Evolutionary conservation across 2,888 invertebrate species (phyloP).

Genomic region (Drosophila crucigera): DNA sequence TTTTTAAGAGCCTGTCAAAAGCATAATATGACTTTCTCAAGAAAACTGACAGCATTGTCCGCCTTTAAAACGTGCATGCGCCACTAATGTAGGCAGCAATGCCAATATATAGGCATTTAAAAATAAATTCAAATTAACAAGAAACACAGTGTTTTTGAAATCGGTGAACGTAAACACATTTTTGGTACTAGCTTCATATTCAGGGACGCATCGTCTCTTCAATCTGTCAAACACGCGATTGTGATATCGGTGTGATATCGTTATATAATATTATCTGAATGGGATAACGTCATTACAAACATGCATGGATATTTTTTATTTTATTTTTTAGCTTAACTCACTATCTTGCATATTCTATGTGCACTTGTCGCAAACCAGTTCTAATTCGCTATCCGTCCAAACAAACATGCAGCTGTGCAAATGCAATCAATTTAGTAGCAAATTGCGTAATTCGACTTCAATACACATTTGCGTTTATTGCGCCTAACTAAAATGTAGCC

Average conservation of each 20-base stretch:
- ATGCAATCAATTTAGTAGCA: conserved; percentile 79
- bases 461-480: conserved; percentile 67
- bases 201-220: not conserved
- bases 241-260: not conserved
- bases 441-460: conserved; percentile 78
- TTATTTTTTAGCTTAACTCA: not conserved
- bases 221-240: not conserved
- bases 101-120: not conserved
- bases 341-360: not conserved
- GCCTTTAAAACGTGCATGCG: not conserved
- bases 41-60: not conserved
- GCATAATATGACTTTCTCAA: not conserved
- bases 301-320: not conserved
- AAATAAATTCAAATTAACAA: not conserved
- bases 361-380: not conserved
- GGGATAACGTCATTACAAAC: not conserved
- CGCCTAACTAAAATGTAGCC: conserved; percentile 72
- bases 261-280: too few species aligned
- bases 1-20: not conserved
- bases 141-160: not conserved
- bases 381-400: not conserved
- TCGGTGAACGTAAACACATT: not conserved
- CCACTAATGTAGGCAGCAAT: not conserved
- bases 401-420: conserved; percentile 63
- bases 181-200: not conserved